phyloP scores from a whole-genome alignment of 2,888 invertebrate species.

The Tyria jacobaeae region DNA sequence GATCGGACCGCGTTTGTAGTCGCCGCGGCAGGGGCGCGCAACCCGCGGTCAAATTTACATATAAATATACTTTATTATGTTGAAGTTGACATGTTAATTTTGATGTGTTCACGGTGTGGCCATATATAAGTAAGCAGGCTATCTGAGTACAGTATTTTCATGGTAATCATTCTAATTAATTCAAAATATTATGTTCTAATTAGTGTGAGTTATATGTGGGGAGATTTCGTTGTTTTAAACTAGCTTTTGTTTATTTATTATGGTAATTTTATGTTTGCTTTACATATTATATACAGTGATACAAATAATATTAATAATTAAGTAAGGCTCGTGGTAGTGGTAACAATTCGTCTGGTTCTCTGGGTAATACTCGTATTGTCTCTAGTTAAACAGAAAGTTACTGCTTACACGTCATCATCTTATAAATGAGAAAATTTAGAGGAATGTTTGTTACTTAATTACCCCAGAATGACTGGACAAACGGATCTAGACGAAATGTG shows the following conservation, averaged over 20 bases:
- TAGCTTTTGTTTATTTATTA: slow-evolving; percentile 22
- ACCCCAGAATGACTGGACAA: no score
- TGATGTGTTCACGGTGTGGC: slow-evolving; percentile 39
- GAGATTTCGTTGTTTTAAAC: slow-evolving; percentile 8
- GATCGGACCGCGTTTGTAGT: slow-evolving; percentile 65
- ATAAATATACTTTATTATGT: slow-evolving; percentile 64
- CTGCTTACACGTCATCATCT: no score
- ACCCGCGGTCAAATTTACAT: slow-evolving; percentile 70
- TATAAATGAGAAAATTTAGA: no score
- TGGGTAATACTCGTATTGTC: no score
- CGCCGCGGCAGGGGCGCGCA: slow-evolving; percentile 73
- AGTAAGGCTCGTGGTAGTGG: no score
- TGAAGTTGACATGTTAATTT: slow-evolving; percentile 59
- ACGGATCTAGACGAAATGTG: no score
- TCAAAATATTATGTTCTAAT: slow-evolving; percentile 22
- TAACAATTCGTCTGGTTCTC: no score
- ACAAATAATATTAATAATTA: background rate
- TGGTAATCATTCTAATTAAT: slow-evolving; percentile 20
- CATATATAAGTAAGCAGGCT: slow-evolving; percentile 29
- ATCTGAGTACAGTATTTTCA: slow-evolving; percentile 26
- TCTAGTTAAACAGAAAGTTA: no score
- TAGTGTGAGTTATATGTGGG: slow-evolving; percentile 18
- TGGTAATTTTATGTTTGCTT: slow-evolving; percentile 14
- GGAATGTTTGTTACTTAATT: no score
- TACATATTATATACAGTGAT: background rate